phyloP scores from a whole-genome alignment of 2,888 invertebrate species.

The Calephelis perditalis region DNA sequence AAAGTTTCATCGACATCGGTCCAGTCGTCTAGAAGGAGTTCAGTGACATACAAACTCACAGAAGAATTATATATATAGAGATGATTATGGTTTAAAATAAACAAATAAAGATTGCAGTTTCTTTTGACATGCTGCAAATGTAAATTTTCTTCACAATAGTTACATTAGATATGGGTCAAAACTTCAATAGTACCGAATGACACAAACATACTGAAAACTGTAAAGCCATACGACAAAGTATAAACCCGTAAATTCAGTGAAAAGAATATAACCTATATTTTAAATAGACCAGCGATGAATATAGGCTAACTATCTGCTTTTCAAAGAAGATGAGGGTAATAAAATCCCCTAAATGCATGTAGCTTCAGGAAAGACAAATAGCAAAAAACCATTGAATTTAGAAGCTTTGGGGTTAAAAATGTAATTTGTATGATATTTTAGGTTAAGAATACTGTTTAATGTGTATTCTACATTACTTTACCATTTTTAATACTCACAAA shows the following conservation, averaged over 20 bases:
- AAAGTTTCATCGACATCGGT: too few relatives aligned
- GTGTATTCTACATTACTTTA: too few relatives aligned
- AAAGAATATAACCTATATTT: background rate
- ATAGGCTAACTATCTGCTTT: slow-evolving; percentile 2
- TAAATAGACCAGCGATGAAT: background rate
- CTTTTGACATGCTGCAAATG: too few relatives aligned
- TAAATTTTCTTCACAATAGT: background rate
- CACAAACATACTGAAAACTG: background rate
- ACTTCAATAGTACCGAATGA: slow-evolving; percentile 7
- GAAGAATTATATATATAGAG: too few relatives aligned
- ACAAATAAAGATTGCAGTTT: too few relatives aligned
- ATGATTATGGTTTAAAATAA: too few relatives aligned
- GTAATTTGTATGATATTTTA: too few relatives aligned
- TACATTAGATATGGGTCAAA: background rate
- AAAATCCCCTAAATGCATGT: background rate
- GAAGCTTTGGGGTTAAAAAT: background rate
- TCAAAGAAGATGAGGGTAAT: slow-evolving; percentile 3
- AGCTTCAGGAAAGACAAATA: background rate
- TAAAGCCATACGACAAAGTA: background rate
- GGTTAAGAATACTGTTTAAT: too few relatives aligned
- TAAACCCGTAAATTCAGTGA: background rate
- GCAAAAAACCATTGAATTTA: background rate
- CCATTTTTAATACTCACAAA: too few relatives aligned
- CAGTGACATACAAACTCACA: too few relatives aligned
- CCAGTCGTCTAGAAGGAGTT: too few relatives aligned